Percentiles rank a stretch among this genome's conserved stretches.
phyloP scores from a whole-genome alignment of 2,888 invertebrate species.

The Cephalotes varians region DNA sequence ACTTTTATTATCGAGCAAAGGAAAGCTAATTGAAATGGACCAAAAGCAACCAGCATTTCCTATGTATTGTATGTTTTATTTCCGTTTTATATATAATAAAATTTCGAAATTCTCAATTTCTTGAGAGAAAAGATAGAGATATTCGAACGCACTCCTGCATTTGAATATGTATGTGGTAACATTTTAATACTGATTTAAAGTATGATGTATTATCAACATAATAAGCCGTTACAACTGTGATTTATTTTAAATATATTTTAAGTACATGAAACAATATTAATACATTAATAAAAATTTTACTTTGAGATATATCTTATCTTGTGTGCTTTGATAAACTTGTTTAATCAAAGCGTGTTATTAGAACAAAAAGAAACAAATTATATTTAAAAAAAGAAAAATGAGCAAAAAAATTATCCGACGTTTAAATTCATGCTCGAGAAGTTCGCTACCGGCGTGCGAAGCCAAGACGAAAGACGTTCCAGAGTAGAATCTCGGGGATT shows the following conservation, averaged over 20 bases:
- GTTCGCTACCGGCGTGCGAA: neutral
- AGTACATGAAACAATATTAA: neutral
- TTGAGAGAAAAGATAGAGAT: neutral
- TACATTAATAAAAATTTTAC: neutral
- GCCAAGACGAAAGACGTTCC: slow-evolving; percentile 33
- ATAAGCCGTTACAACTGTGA: neutral
- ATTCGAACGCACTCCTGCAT: neutral
- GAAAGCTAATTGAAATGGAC: slow-evolving; percentile 50
- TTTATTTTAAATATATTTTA: neutral
- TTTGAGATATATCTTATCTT: neutral
- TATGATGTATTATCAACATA: neutral
- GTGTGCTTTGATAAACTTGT: neutral
- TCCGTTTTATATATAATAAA: neutral
- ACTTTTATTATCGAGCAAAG: slow-evolving; percentile 57
- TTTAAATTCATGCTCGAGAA: slow-evolving; percentile 21
- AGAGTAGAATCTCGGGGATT: slow-evolving; percentile 62
- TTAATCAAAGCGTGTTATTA: neutral
- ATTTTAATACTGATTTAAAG: neutral
- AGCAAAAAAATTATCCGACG: neutral
- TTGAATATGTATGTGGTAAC: neutral
- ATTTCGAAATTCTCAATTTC: neutral
- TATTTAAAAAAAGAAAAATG: neutral
- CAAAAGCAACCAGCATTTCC: slow-evolving; percentile 12
- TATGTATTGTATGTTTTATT: slow-evolving; percentile 26
- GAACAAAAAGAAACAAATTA: neutral